Conservation (phyloP, 2,113 vertebrate species). For the Hydrochoerus hydrochaeris region DNA sequence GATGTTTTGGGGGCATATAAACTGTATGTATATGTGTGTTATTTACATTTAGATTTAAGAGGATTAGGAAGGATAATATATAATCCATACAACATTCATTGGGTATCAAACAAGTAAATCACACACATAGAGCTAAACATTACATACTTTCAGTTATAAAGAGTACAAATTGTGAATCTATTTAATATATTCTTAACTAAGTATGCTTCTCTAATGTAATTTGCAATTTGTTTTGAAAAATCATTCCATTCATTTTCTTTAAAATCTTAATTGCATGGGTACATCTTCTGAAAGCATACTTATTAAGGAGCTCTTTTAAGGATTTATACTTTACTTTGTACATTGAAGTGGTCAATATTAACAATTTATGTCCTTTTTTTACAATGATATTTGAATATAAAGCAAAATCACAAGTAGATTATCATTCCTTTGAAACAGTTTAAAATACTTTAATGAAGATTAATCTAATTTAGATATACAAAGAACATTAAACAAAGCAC, state of each 20-base stretch:
- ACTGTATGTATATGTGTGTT: background rate
- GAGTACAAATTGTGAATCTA: constrained; percentile 61
- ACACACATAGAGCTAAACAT: background rate
- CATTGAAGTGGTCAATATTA: constrained; percentile 44
- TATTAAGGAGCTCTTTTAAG: constrained; percentile 38
- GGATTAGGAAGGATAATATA: constrained; percentile 64
- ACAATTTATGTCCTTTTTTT: background rate
- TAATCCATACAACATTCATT: constrained; percentile 61
- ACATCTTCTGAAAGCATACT: constrained; percentile 59
- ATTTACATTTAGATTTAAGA: constrained; percentile 53
- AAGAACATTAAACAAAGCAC: constrained; percentile 19
- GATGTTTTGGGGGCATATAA: background rate
- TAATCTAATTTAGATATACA: background rate
- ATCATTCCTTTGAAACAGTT: constrained; percentile 51
- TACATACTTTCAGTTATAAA: constrained; percentile 29
- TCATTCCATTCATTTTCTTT: constrained; percentile 72
- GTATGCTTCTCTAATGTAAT: constrained; percentile 71
- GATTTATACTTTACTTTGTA: constrained; percentile 52
- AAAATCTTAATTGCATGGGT: constrained; percentile 45
- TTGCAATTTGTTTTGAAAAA: constrained; percentile 73
- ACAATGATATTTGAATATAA: constrained; percentile 40
- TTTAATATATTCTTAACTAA: constrained; percentile 80
- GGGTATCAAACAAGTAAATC: constrained; percentile 44
- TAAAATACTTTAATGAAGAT: constrained; percentile 53
- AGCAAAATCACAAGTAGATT: constrained; percentile 25